phyloP scores from a whole-genome alignment of 92 coral and sea anemone species.

The Montipora capitata region DNA sequence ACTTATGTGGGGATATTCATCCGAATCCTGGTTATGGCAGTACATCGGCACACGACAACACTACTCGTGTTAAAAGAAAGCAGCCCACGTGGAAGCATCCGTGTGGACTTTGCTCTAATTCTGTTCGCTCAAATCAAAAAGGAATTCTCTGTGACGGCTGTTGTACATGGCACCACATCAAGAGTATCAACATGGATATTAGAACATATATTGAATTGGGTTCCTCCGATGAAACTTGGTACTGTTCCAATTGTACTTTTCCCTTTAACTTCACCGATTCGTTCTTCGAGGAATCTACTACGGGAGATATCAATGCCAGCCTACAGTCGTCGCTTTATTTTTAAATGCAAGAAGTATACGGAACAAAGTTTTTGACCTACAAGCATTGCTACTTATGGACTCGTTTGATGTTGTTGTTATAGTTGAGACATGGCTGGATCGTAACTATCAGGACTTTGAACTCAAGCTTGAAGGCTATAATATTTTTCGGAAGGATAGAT shows the following conservation, averaged over 20 bases:
- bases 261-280: constrained; percentile 57
- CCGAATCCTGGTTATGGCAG: constrained; percentile 44
- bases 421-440: constrained; percentile 60
- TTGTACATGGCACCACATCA: constrained; percentile 53
- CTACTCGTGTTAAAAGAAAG: constrained; percentile 38
- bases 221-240: constrained; percentile 55
- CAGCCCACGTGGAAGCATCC: constrained; percentile 64
- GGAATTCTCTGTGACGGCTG: constrained; percentile 60
- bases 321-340: constrained; percentile 3
- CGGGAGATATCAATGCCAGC: neutral
- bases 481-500: constrained; percentile 58
- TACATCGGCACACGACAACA: constrained; percentile 14
- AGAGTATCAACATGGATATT: constrained; percentile 43
- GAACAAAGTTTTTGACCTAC: constrained; percentile 47
- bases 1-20: constrained; percentile 59
- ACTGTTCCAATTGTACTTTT: constrained; percentile 39
- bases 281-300: constrained; percentile 58
- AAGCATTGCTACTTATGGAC: constrained; percentile 51
- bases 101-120: constrained; percentile 29
- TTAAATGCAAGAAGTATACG: constrained; percentile 63
- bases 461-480: constrained; percentile 42
- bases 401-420: constrained; percentile 47
- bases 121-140: constrained; percentile 60
- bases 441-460: constrained; percentile 54
- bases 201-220: constrained; percentile 35